Base-by-base conservation (phyloP, 2,797 vertebrate species). In the Selene dorsalis region DNA sequence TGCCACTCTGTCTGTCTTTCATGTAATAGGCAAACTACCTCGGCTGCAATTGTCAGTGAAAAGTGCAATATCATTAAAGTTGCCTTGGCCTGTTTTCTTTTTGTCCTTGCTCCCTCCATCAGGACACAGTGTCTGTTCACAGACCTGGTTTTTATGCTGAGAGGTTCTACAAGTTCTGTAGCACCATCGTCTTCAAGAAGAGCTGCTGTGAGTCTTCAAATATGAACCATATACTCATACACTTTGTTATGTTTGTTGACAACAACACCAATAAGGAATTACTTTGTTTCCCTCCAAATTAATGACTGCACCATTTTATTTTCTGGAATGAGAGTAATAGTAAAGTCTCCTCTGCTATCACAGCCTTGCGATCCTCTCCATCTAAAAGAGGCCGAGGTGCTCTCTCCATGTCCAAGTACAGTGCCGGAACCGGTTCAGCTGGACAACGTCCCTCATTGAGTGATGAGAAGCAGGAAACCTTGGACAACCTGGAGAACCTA, bases 121-220 rank as follows among this genome's bases (percentile, higher is more conserved):
- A 99, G 98, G 98, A 99, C 93, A 99, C 97, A 0, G 97, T 99
- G 53, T 99, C 98, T 0, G 98, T 99, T 20, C 97, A 99, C 92
- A 95, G 97, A 74, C 98, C 98, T 12, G 95, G 96, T 89, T 99
- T 99, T 92, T 99, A 99, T 0, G 97, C 98, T 0, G 97, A 99
- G 79, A 95, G 98, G 39, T 99, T 99, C 92, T 98, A 95, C 94
- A 97, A 96, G 87, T 99, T 99, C 93, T 98, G 97, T 90, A 98
- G 94, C 87, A 95, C 94, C 86, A 96, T 92, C 0, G 97, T 99
- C 68, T 99, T 99, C 85, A 95, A 91, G 91, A 99, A 98, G 93
- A 97, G 95, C 82, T 96, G 96, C 85, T 98, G 98, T 99, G 89
- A 97, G 97, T 94, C 78, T 12, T n/a, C 17, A 52, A 10, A 17